Percentiles rank a stretch among this genome's conserved stretches.
Evolutionary conservation across 53 echinoderm and acorn worm species (phyloP).

Genomic region (Echinarachnius parma): DNA sequence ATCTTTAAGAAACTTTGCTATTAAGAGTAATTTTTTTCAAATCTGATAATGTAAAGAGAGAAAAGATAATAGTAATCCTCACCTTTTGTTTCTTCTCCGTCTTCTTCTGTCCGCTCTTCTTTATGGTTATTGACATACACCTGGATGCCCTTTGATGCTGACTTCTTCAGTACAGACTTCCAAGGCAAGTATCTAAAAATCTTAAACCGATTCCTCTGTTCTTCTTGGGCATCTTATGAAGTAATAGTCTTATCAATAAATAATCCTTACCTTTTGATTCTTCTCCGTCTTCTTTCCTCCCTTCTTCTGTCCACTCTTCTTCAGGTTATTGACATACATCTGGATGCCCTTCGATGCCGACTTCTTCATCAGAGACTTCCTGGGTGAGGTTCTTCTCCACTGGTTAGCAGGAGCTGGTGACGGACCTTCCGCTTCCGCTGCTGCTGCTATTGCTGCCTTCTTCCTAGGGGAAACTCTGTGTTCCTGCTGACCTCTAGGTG

Average conservation of each 20-base stretch:
- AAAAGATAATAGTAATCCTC: too few species aligned
- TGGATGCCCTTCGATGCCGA: constrained; percentile 48
- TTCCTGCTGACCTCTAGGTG: not conserved
- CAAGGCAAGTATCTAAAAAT: too few species aligned
- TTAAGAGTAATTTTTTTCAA: not conserved
- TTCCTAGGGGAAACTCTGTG: not conserved
- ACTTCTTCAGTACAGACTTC: too few species aligned
- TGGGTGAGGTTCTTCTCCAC: constrained; percentile 51
- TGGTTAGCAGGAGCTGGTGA: not conserved
- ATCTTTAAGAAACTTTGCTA: not conserved
- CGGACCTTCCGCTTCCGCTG: not conserved
- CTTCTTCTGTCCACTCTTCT: constrained; percentile 36
- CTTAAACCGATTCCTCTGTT: too few species aligned
- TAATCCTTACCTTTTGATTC: constrained; percentile 25
- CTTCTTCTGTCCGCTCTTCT: too few species aligned
- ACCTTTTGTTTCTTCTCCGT: too few species aligned
- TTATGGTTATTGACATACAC: too few species aligned
- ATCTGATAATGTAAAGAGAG: too few species aligned
- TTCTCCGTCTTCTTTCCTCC: constrained; percentile 19
- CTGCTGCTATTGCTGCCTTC: not conserved
- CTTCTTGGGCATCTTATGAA: too few species aligned
- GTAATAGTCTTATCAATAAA: too few species aligned
- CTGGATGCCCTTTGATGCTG: too few species aligned
- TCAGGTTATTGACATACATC: constrained; percentile 45
- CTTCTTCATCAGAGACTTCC: constrained; percentile 44